A percentile compares a stretch with the other conserved stretches of the same genome.
Evolutionary conservation across 2,888 invertebrate genomes (phyloP).

Genomic region (Pterobdella sp.): DNA sequence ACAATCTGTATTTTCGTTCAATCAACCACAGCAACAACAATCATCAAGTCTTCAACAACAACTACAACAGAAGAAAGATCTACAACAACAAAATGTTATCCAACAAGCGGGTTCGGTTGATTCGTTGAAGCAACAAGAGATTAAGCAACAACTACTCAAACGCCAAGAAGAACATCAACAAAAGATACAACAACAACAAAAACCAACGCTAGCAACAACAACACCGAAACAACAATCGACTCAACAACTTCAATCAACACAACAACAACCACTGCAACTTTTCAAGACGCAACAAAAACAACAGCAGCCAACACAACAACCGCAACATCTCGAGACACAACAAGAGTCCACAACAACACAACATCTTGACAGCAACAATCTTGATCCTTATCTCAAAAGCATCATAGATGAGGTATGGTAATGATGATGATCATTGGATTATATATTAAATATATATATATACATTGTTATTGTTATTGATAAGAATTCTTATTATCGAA

Average conservation of each 20-base stretch:
- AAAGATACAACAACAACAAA: neutral
- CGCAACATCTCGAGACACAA: neutral
- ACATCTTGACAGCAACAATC: neutral
- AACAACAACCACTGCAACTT: neutral
- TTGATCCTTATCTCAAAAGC: constrained; percentile 1
- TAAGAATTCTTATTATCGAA: too few relatives aligned
- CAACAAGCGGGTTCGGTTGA: too few relatives aligned
- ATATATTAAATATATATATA: too few relatives aligned
- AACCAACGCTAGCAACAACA: too few relatives aligned
- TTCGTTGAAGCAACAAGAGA: too few relatives aligned
- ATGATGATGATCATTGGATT: too few relatives aligned
- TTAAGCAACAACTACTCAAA: neutral
- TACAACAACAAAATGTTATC: neutral
- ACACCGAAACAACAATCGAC: neutral
- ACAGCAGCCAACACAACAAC: neutral
- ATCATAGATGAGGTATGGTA: constrained; percentile 2
- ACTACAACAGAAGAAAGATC: neutral
- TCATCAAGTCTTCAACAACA: neutral
- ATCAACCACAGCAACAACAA: neutral
- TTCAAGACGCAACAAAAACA: neutral
- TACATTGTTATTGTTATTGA: too few relatives aligned
- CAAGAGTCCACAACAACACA: neutral
- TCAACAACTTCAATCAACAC: neutral
- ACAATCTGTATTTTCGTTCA: too few relatives aligned
- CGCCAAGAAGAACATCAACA: neutral